These are phyloP conservation scores for Semnornis frantzii DNA, from an alignment of 2,113 vertebrate species.

Conservation along the genomic window DNA sequence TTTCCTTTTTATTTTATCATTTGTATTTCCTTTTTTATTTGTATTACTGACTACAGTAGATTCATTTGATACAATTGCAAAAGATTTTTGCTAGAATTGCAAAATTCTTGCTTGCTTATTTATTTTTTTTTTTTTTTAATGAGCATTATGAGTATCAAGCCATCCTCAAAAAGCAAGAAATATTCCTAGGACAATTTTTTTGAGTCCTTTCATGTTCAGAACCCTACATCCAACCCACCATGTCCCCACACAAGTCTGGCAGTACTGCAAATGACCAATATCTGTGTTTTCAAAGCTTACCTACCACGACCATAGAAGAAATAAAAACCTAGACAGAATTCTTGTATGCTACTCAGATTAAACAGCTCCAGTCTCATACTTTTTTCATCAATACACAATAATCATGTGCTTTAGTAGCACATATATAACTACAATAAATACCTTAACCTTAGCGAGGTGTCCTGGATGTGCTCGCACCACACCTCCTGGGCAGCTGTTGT, in stretches of 20 bases:
- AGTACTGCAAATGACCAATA: neutral
- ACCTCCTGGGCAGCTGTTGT: no score
- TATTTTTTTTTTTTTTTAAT: neutral
- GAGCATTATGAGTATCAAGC: neutral
- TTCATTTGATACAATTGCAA: neutral
- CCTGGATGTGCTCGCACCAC: no score
- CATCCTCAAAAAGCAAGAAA: neutral
- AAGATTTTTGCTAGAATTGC: neutral
- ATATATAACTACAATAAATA: neutral
- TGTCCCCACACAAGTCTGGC: neutral
- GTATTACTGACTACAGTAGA: neutral
- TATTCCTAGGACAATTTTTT: neutral
- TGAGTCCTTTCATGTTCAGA: neutral
- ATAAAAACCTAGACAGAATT: neutral
- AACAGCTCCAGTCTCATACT: neutral
- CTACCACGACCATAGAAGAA: neutral
- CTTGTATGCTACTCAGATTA: neutral
- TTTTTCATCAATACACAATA: neutral
- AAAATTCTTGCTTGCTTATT: neutral
- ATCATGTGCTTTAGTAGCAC: neutral
- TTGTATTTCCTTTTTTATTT: neutral
- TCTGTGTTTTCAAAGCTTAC: neutral
- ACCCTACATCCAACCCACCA: accelerated
- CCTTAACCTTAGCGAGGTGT: neutral
- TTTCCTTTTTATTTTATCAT: no score